A percentile compares a stretch with the other conserved stretches of the same genome.
Evolutionary conservation across 2,113 vertebrate species (phyloP).

Genomic region (Cyprinodon variegatus): DNA sequence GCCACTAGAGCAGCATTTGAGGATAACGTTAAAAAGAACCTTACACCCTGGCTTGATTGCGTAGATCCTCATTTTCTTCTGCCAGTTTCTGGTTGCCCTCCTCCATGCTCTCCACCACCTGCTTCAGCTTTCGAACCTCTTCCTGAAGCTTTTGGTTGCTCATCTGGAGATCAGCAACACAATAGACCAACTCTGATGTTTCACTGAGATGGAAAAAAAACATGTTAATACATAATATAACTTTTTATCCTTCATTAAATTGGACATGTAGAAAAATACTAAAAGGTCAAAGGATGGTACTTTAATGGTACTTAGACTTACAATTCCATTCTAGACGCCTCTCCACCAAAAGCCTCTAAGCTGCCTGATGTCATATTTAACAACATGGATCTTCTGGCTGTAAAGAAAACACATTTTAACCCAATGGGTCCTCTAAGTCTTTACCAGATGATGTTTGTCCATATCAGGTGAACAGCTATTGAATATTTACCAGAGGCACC

Average conservation of each 20-base stretch:
- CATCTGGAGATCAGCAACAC: slow-evolving; percentile 86
- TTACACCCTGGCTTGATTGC: slow-evolving; percentile 82
- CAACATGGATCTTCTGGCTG: slow-evolving; percentile 75
- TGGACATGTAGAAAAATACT: background rate
- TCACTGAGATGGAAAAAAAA: slow-evolving; percentile 76
- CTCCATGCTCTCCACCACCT: slow-evolving; percentile 83
- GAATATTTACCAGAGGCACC: slow-evolving; percentile 66
- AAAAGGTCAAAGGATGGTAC: background rate
- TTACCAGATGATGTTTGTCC: background rate
- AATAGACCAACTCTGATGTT: slow-evolving; percentile 86
- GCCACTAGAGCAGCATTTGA: background rate
- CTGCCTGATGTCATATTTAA: slow-evolving; percentile 83
- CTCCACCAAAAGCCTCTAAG: slow-evolving; percentile 86
- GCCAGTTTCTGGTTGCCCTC: slow-evolving; percentile 84
- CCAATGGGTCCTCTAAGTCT: background rate
- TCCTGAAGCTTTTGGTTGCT: slow-evolving; percentile 88
- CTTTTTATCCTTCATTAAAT: background rate
- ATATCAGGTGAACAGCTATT: accelerated
- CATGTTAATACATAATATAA: background rate
- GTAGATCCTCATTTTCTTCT: slow-evolving; percentile 82
- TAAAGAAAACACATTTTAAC: background rate
- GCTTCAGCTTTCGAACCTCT: slow-evolving; percentile 85
- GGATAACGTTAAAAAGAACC: background rate
- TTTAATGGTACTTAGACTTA: slow-evolving; percentile 69
- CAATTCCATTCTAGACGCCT: slow-evolving; percentile 84